Evolutionary conservation across 2,797 vertebrate genomes (phyloP).

Genomic region (Neoniphon sammara): DNA sequence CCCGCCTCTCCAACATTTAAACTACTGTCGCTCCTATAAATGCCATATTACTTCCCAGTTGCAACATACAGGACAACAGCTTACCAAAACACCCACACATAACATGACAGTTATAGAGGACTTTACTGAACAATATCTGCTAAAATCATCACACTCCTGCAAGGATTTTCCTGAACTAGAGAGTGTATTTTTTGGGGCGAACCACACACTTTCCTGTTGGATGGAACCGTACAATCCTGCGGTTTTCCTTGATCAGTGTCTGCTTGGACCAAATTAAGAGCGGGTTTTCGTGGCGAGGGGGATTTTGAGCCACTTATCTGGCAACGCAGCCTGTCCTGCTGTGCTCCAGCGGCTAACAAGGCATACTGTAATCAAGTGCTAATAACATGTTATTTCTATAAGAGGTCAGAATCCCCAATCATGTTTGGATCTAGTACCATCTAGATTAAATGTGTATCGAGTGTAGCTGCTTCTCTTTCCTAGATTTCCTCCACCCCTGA

Average conservation of each 20-base stretch:
- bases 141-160: background rate
- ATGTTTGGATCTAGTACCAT: slow-evolving; percentile 22
- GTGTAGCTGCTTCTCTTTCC: background rate
- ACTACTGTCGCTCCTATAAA: background rate
- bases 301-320: slow-evolving; percentile 63
- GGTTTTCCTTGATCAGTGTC: slow-evolving; percentile 49
- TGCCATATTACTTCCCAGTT: background rate
- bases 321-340: slow-evolving; percentile 26
- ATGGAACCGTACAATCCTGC: slow-evolving; percentile 34
- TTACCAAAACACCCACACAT: slow-evolving; percentile 15
- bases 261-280: slow-evolving; percentile 58
- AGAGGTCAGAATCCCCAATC: slow-evolving; percentile 24
- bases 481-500: background rate
- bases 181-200: slow-evolving; percentile 24
- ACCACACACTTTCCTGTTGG: slow-evolving; percentile 46
- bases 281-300: slow-evolving; percentile 45
- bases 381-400: slow-evolving; percentile 56
- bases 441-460: slow-evolving; percentile 9
- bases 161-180: slow-evolving; percentile 25
- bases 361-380: slow-evolving; percentile 48
- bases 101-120: slow-evolving; percentile 12
- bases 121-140: slow-evolving; percentile 21
- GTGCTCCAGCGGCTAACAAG: slow-evolving; percentile 30
- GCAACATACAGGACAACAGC: slow-evolving; percentile 21
- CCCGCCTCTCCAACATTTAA: too few relatives aligned